Percentiles rank a stretch among this genome's conserved stretches.
phyloP scores from a whole-genome alignment of 2,113 vertebrate genomes.

The Xyliphius kryptos region DNA sequence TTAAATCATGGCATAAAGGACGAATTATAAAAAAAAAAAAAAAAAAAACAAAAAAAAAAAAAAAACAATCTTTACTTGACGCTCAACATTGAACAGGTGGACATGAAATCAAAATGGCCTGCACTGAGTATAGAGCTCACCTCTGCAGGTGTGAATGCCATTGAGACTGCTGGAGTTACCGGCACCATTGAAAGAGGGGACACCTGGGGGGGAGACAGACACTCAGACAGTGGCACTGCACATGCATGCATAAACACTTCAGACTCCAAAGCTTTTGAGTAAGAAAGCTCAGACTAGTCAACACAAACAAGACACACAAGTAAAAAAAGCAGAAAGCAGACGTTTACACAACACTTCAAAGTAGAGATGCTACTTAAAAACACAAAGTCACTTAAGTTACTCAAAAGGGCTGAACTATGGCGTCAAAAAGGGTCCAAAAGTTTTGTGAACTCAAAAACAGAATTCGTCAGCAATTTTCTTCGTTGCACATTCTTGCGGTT shows the following conservation, averaged over 20 bases:
- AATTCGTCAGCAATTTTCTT: no score
- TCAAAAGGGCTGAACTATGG: no score
- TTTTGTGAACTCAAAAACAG: no score
- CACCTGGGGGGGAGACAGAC: conserved; percentile 60
- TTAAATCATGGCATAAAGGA: not conserved
- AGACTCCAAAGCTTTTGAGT: conserved; percentile 16
- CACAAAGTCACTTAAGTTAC: no score
- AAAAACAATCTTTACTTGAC: not conserved
- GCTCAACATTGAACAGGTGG: not conserved
- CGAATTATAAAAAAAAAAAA: conserved; percentile 24
- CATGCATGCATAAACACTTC: conserved; percentile 20
- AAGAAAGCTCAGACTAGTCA: conserved; percentile 12
- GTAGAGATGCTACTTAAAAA: no score
- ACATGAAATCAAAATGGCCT: conserved; percentile 1
- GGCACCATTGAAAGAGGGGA: conserved; percentile 64
- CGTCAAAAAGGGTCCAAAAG: no score
- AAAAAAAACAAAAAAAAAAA: conserved; percentile 16
- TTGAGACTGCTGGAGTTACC: conserved; percentile 82
- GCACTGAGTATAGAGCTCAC: conserved; percentile 67
- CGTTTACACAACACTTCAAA: no score
- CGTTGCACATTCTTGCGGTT: no score
- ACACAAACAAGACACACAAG: not conserved
- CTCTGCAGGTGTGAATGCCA: conserved; percentile 99
- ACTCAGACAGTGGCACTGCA: conserved; percentile 42
- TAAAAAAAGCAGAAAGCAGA: not conserved